phyloP scores from a whole-genome alignment of 2,888 invertebrate genomes.

The Catonia carolina region DNA sequence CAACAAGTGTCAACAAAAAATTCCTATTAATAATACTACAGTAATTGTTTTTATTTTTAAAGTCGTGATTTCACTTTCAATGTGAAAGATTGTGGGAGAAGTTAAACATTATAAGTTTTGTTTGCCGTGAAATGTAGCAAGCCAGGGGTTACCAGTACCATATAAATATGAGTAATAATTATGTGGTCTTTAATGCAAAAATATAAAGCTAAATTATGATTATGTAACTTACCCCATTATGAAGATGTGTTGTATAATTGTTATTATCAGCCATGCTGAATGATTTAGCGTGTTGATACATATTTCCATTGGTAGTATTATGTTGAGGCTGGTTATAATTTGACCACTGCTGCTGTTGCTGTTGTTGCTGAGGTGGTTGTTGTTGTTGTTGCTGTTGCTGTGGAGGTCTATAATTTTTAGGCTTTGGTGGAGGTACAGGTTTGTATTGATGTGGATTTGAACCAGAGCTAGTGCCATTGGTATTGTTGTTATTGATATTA shows the following conservation, averaged over 20 bases:
- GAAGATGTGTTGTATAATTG: slow-evolving; percentile 40
- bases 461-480: slow-evolving; percentile 33
- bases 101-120: too few species aligned
- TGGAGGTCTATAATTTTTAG: slow-evolving; percentile 82
- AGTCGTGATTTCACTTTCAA: too few species aligned
- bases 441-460: slow-evolving; percentile 56
- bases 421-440: slow-evolving; percentile 88
- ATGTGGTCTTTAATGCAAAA: too few species aligned
- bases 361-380: slow-evolving; percentile 37
- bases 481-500: neutral
- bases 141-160: too few species aligned
- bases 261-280: slow-evolving; percentile 44
- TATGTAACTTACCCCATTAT: slow-evolving; percentile 48
- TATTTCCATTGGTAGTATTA: slow-evolving; percentile 27
- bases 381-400: slow-evolving; percentile 39
- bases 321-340: slow-evolving; percentile 16
- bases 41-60: too few species aligned
- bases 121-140: too few species aligned
- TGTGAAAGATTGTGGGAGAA: too few species aligned
- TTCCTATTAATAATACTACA: too few species aligned
- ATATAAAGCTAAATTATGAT: too few species aligned
- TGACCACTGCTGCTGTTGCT: slow-evolving; percentile 29
- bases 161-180: too few species aligned
- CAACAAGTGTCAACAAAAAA: too few species aligned
- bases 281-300: slow-evolving; percentile 47